These are phyloP conservation scores for Thumatha senex DNA, from an alignment of 2,888 invertebrate genomes.

Conservation along the genomic window DNA sequence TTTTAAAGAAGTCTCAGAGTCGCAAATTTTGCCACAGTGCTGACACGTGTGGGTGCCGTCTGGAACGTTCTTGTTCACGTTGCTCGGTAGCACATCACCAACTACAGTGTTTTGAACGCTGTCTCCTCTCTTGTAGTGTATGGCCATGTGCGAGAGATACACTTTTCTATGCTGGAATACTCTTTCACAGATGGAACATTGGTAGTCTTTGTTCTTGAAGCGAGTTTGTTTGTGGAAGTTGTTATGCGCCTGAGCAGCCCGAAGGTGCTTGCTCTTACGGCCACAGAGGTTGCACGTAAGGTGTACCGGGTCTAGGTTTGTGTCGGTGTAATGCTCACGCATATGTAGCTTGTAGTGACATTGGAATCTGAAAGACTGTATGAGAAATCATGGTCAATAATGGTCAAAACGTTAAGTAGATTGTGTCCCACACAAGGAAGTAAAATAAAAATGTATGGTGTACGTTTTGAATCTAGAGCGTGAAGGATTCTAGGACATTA, in stretches of 20 bases:
- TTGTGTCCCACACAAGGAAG: background rate
- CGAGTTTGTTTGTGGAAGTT: constrained; percentile 78
- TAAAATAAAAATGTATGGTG: background rate
- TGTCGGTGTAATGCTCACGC: constrained; percentile 70
- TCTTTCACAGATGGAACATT: constrained; percentile 75
- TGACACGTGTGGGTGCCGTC: constrained; percentile 70
- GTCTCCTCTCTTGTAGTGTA: constrained; percentile 75
- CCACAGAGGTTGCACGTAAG: constrained; percentile 74
- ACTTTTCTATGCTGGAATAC: constrained; percentile 72
- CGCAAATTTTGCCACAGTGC: constrained; percentile 74
- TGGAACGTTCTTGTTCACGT: constrained; percentile 40
- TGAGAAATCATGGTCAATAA: constrained; percentile 14
- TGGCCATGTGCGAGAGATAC: constrained; percentile 75
- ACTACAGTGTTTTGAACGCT: constrained; percentile 65
- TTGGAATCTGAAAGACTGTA: constrained; percentile 72
- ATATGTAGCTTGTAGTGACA: constrained; percentile 75
- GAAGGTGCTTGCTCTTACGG: constrained; percentile 72
- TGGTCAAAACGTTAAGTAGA: no score
- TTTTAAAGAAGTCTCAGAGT: constrained; percentile 69
- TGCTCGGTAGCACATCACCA: constrained; percentile 46
- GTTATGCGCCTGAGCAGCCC: constrained; percentile 75
- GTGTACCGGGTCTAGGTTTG: constrained; percentile 65
- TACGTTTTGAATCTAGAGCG: no score
- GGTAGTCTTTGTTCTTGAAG: constrained; percentile 75
- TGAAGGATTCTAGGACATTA: no score